Conservation (phyloP, 1,140 invertebrate species). For the Ceratina calcarata region DNA sequence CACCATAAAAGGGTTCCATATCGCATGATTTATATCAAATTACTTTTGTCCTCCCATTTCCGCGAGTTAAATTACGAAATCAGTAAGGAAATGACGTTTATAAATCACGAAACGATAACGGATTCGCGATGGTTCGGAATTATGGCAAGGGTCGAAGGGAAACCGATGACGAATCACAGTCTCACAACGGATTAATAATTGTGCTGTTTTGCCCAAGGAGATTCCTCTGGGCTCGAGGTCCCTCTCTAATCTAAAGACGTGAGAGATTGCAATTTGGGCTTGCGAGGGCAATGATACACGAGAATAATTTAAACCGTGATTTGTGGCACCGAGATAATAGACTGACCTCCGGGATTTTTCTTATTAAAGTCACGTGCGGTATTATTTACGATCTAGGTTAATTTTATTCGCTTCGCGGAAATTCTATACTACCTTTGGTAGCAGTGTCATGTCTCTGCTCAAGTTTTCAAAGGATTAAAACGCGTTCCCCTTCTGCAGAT, state of each 20-base stretch:
- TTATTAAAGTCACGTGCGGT: neutral
- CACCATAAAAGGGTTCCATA: too few relatives aligned
- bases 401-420: too few relatives aligned
- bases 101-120: slow-evolving; percentile 78
- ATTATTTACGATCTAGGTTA: neutral
- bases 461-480: too few relatives aligned
- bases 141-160: neutral
- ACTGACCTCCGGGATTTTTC: neutral
- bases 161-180: slow-evolving; percentile 6
- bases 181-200: slow-evolving; percentile 43
- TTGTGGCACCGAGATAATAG: neutral
- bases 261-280: slow-evolving; percentile 24
- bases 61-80: slow-evolving; percentile 56
- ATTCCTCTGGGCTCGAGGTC: slow-evolving; percentile 5
- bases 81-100: slow-evolving; percentile 70
- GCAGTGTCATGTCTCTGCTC: too few relatives aligned
- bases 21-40: too few relatives aligned
- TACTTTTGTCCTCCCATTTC: too few relatives aligned
- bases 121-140: slow-evolving; percentile 62
- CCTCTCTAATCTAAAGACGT: slow-evolving; percentile 5
- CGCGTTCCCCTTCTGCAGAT: neutral
- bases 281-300: slow-evolving; percentile 7
- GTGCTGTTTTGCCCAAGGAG: slow-evolving; percentile 32
- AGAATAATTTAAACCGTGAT: slow-evolving; percentile 19
- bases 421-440: too few relatives aligned